A percentile compares a stretch with the other conserved stretches of the same genome.
phyloP scores from a whole-genome alignment of 2,888 invertebrate genomes.

The Caenorhabditis sp. region DNA sequence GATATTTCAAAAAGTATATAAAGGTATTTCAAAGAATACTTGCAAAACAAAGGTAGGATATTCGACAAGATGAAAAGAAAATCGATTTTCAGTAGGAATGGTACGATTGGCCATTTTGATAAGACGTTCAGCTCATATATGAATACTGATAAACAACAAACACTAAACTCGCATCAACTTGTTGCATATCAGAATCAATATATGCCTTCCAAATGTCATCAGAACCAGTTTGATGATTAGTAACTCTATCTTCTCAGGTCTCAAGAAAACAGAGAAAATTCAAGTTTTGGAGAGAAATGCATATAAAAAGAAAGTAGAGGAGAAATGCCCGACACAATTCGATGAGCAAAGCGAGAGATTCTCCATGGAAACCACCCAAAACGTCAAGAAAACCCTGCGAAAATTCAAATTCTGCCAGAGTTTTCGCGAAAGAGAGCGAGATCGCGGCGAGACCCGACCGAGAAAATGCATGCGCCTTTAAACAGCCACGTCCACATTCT shows the following conservation, averaged over 20 bases:
- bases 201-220: no score
- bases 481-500: slow-evolving; percentile 38
- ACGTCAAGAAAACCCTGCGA: neutral
- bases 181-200: no score
- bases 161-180: no score
- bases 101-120: no score
- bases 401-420: slow-evolving; percentile 46
- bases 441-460: slow-evolving; percentile 43
- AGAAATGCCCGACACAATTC: neutral
- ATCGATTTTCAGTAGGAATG: no score
- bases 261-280: neutral
- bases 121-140: no score
- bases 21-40: neutral
- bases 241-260: no score
- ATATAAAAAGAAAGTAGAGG: no score
- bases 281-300: neutral
- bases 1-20: neutral
- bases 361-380: slow-evolving; percentile 25
- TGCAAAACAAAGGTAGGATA: no score
- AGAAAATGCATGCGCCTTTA: slow-evolving; percentile 49
- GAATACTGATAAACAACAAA: no score
- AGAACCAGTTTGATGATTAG: no score
- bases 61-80: no score
- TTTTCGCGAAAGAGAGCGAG: slow-evolving; percentile 1
- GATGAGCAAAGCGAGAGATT: slow-evolving; percentile 1